Evolutionary conservation across 2,113 vertebrate species (phyloP), one percentile per base, ranked within the genome.

Genomic region (Choloepus hoffmanni): DNA sequence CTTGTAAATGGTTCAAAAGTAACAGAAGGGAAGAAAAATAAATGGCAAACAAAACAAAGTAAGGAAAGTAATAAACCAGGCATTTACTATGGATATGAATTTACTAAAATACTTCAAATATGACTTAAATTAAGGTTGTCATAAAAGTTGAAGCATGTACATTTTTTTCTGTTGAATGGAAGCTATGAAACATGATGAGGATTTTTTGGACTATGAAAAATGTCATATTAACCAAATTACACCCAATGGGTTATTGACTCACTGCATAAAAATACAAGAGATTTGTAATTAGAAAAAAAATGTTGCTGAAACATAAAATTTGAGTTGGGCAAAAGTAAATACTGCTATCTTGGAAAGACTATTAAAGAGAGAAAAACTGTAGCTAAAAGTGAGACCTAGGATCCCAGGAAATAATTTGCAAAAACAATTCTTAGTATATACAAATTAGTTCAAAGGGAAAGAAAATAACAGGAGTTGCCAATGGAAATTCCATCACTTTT

Each of bases 151-250:
- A 90, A 95, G 76, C 60, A 89, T 67, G 55, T 97, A 43, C 53
- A 92, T 62, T 92, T 97, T 95, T 97, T 97, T 97, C 43, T 97
- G 95, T 96, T 94, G 91, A 97, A 85, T 55, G 72, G 82, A 96
- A 97, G 86, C 68, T 97, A 87, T 97, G 63, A 94, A 97, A 96
- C 94, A 89, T 82, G 86, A 86, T 26, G 93, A 92, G 68, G 82
- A 96, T 95, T 89, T 95, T 93, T 58, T 97, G 96, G 81, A 90
- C 63, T 76, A 82, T 93, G 95, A 73, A 70, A 96, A 95, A 63
- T n/a, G 5, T 43, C 21, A 12, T 76, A 83, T 53, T 97, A 96
- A 55, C 78, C 93, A 92, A 94, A 63, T 95, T 94, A 95, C 82
- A 85, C 36, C 36, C 83, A 95, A 92, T 55, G 9, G 79, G 45